Base-by-base conservation (phyloP, 2,888 invertebrate species). In the Meandrusa payeni region DNA sequence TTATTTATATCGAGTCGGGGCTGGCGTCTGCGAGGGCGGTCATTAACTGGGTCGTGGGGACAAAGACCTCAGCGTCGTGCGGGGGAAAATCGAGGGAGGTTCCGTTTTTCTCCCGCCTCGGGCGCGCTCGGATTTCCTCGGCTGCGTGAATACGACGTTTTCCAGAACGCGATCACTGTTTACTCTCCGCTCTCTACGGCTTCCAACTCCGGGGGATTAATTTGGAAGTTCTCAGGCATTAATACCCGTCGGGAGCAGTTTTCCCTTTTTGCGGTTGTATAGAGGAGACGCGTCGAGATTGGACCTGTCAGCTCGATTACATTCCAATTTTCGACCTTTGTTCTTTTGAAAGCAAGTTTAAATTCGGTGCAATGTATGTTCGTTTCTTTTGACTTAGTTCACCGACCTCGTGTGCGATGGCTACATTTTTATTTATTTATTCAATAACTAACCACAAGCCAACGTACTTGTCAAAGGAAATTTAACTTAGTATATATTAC, bases 1-100 rank as follows among this genome's bases (percentile, higher is more conserved):
- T 83, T 83, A 85, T 86, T 85, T 87, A 86, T 87, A 83, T 82
- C 81, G 74, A 62, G 73, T 72, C 82, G 80, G 79, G 85, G 78
- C 80, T 81, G 76, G 76, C 73, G 78, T 76, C 80, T 79, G 70
- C 75, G 76, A 76, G 69, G 83, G 79, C 80, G 85, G 85, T 85
- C 86, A 86, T 86, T 86, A 87, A 85, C 85, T 87, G 78, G 86
- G 86, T 87, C 85, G 85, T 65, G 76, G 82, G 85, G 75, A 77
- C 85, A 80, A 82, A 80, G 82, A 81, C 83, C 83, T 63, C 76
- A 47, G 54, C 55, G 67, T 59, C 58, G 47, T 61, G 66, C 68
- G 70, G 67, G 69, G 76, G 75, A 75, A 72, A 69, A 65, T 61
- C 67, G 55, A 64, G 76, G 78, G 80, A 66, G 74, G 76, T 76